Evolutionary conservation across 2,888 invertebrate genomes (phyloP).

Genomic region (Pristionchus entomophagus): DNA sequence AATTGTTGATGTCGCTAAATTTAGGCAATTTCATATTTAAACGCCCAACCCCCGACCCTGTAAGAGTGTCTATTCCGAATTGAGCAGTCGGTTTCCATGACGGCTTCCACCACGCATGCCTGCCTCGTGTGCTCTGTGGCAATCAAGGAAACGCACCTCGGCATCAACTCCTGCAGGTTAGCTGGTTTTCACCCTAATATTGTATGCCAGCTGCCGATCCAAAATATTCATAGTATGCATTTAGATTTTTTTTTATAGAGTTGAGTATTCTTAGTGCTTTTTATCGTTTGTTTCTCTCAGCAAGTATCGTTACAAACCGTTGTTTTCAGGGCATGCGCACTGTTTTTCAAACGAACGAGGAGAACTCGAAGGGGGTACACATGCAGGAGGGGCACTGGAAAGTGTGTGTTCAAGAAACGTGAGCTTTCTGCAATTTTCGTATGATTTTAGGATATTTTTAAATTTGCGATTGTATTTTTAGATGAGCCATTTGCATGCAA

Average conservation of each 20-base stretch:
- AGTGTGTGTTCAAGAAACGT: neutral
- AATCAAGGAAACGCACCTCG: slow-evolving; percentile 18
- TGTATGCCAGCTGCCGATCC: too few species aligned
- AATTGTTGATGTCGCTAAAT: too few species aligned
- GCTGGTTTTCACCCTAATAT: too few species aligned
- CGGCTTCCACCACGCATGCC: neutral
- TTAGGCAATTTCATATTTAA: too few species aligned
- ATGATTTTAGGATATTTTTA: neutral
- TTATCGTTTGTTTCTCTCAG: too few species aligned
- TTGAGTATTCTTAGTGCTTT: too few species aligned
- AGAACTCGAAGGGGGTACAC: neutral
- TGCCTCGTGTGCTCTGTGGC: slow-evolving; percentile 13
- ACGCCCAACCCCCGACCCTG: too few species aligned
- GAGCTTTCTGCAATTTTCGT: neutral
- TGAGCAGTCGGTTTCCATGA: neutral
- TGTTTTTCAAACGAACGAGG: slow-evolving; percentile 17
- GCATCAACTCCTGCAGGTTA: slow-evolving; percentile 15
- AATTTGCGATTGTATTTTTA: neutral
- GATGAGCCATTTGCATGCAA: slow-evolving; percentile 2
- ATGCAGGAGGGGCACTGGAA: slow-evolving; percentile 18
- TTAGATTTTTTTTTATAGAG: too few species aligned
- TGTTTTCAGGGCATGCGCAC: slow-evolving; percentile 12
- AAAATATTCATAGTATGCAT: too few species aligned
- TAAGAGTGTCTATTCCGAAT: too few species aligned
- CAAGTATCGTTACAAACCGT: too few species aligned